Evolutionary conservation across 2,888 invertebrate species (phyloP).

Genomic region (Uloborus plumipes): DNA sequence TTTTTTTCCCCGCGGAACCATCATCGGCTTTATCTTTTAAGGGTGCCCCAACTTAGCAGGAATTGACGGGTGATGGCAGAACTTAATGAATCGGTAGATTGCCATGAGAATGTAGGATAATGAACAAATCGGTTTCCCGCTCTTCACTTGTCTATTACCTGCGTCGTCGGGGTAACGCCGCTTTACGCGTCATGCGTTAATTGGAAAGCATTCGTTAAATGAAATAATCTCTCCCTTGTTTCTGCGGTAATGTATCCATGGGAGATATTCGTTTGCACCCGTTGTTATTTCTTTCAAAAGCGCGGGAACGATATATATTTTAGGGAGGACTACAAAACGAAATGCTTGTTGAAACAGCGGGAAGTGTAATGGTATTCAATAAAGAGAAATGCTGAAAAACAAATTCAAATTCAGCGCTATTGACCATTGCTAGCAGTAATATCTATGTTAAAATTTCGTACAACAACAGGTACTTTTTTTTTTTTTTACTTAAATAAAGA

Average conservation of each 20-base stretch:
- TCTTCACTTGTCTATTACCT: constrained; percentile 62
- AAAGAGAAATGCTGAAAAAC: too few species aligned
- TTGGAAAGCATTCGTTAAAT: constrained; percentile 39
- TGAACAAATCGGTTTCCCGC: constrained; percentile 52
- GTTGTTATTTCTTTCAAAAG: too few species aligned
- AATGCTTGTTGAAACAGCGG: too few species aligned
- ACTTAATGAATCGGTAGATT: constrained; percentile 46
- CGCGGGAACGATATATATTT: too few species aligned
- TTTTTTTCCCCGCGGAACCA: constrained; percentile 28
- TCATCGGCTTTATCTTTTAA: constrained; percentile 44
- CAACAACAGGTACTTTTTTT: too few species aligned
- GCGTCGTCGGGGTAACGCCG: constrained; percentile 46
- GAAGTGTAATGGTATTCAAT: too few species aligned
- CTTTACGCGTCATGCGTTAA: constrained; percentile 31
- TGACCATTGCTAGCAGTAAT: too few species aligned
- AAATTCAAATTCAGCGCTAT: too few species aligned
- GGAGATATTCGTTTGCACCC: constrained; percentile 43
- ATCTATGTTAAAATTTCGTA: too few species aligned
- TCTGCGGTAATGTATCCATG: constrained; percentile 18
- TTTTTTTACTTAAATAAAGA: too few species aligned
- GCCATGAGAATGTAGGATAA: constrained; percentile 53
- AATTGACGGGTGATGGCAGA: constrained; percentile 38
- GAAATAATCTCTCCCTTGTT: neutral
- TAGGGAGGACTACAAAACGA: too few species aligned
- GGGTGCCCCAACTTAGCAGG: constrained; percentile 4